Percentiles rank a stretch among this genome's conserved stretches.
Evolutionary conservation across 2,888 invertebrate species (phyloP).

Genomic region (Balanococcus diminutus): DNA sequence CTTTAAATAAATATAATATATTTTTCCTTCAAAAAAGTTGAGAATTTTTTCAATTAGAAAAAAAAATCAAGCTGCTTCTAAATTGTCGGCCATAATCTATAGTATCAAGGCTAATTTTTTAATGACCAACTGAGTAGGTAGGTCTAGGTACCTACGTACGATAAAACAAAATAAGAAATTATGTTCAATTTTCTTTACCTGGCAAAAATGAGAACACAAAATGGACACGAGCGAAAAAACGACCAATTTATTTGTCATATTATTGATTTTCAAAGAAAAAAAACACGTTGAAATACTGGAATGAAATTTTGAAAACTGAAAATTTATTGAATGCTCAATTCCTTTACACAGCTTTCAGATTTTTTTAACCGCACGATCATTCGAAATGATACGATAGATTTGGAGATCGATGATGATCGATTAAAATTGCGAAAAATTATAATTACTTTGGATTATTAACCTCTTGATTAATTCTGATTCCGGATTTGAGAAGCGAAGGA

Average conservation of each 20-base stretch:
- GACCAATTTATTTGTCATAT: neutral
- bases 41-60: no score
- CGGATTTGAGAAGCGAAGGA: neutral
- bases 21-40: no score
- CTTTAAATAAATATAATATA: no score
- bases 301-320: no score
- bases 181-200: neutral
- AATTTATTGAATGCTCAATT: neutral
- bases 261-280: neutral
- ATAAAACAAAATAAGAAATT: neutral
- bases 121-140: no score
- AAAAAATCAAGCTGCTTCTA: no score
- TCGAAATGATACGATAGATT: neutral
- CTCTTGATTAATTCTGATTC: neutral
- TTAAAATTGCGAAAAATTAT: neutral
- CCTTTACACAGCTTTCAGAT: neutral
- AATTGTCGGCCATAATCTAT: no score
- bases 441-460: no score
- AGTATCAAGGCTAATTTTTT: no score
- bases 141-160: no score
- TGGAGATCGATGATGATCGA: neutral
- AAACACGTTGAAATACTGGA: neutral
- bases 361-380: neutral
- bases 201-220: neutral
- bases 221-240: neutral